A percentile compares a stretch with the other conserved stretches of the same genome.
phyloP scores from a whole-genome alignment of 2,797 vertebrate species.

The Pempheris klunzingeri region DNA sequence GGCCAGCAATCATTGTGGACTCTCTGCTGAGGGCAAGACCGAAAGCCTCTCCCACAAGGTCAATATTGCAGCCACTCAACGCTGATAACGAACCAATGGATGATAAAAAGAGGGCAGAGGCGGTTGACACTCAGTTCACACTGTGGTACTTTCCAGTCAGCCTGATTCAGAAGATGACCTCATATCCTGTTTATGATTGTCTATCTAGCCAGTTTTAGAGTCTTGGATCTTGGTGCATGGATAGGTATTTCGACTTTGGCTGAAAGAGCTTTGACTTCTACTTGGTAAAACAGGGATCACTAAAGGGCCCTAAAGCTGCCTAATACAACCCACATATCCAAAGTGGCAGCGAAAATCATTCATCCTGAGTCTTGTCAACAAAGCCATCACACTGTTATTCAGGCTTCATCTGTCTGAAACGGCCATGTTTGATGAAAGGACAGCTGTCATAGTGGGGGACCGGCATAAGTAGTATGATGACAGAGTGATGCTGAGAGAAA shows the following conservation, averaged over 20 bases:
- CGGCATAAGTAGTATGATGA: constrained; percentile 75
- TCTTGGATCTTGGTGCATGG: background rate
- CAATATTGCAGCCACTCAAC: constrained; percentile 73
- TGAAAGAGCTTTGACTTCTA: constrained; percentile 13
- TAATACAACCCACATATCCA: constrained; percentile 39
- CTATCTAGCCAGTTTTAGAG: constrained; percentile 15
- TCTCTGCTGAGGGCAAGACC: constrained; percentile 49
- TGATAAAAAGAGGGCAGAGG: constrained; percentile 67
- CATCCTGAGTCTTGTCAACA: constrained; percentile 58
- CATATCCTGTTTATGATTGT: constrained; percentile 51
- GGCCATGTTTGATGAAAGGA: constrained; percentile 75
- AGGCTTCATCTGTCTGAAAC: constrained; percentile 66
- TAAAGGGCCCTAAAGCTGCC: constrained; percentile 19
- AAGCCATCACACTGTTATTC: constrained; percentile 60
- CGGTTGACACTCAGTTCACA: constrained; percentile 40
- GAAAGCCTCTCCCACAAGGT: constrained; percentile 78
- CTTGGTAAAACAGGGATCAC: constrained; percentile 15
- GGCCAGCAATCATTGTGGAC: constrained; percentile 50
- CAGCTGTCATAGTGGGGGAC: constrained; percentile 76
- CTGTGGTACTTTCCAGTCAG: constrained; percentile 45
- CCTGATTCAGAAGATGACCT: constrained; percentile 52
- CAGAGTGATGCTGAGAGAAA: constrained; percentile 75
- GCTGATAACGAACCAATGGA: constrained; percentile 69
- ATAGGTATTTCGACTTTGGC: background rate
- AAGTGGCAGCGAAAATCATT: constrained; percentile 65